A percentile compares a stretch with the other conserved stretches of the same genome.
These are phyloP conservation scores for Clupea harengus DNA, from an alignment of 2,113 vertebrate genomes.

Conservation along the genomic window DNA sequence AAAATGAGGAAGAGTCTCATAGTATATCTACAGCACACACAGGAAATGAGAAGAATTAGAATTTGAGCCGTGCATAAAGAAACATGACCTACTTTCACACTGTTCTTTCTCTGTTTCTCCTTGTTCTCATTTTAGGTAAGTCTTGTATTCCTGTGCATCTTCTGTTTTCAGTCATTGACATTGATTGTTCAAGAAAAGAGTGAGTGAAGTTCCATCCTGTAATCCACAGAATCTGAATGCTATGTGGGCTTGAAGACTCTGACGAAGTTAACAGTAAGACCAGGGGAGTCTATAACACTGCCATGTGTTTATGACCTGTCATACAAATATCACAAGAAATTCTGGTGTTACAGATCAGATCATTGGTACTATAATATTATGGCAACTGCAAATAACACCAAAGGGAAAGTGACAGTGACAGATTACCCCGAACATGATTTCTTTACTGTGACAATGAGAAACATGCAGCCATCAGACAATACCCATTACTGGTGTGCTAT, in stretches of 20 bases:
- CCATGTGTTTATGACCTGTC: conserved; percentile 63
- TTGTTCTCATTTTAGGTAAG: too few species aligned
- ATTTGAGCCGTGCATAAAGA: too few species aligned
- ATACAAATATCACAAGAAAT: conserved; percentile 61
- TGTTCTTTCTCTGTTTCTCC: too few species aligned
- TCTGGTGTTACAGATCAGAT: conserved; percentile 61
- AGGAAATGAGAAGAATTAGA: too few species aligned
- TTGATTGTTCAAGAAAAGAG: too few species aligned
- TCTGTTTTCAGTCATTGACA: too few species aligned
- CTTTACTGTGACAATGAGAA: conserved; percentile 62
- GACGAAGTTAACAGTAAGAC: background rate
- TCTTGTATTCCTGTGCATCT: too few species aligned
- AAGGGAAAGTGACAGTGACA: conserved; percentile 50
- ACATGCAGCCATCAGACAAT: background rate
- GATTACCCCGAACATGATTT: conserved; percentile 60
- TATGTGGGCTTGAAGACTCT: background rate
- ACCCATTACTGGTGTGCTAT: background rate
- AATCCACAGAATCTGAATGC: background rate
- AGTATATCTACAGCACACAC: too few species aligned
- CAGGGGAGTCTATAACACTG: conserved; percentile 40
- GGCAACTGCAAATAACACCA: conserved; percentile 9
- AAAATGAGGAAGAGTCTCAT: too few species aligned
- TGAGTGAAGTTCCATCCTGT: too few species aligned
- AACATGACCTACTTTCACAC: too few species aligned
- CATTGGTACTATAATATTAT: conserved; percentile 58